Evolutionary conservation across 2,888 invertebrate species (phyloP).

Genomic region (Ceraclea dissimilis): DNA sequence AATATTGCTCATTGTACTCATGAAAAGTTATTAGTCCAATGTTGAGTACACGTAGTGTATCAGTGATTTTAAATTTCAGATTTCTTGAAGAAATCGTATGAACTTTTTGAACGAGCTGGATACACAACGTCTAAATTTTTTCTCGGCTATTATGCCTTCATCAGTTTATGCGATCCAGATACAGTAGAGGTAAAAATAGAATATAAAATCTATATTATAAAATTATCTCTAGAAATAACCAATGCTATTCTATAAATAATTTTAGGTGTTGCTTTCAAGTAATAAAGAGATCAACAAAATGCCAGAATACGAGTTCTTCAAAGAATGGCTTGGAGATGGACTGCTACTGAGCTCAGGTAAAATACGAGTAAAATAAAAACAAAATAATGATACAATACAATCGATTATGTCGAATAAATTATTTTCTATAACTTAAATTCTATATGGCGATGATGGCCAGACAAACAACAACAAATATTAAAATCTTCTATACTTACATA

Average conservation of each 20-base stretch:
- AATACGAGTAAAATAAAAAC: too few species aligned
- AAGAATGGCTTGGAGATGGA: constrained; percentile 5
- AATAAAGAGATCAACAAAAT: background rate
- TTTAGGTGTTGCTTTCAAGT: background rate
- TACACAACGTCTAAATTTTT: constrained; percentile 5
- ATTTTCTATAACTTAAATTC: too few species aligned
- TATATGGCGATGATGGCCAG: too few species aligned
- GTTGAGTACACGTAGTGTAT: too few species aligned
- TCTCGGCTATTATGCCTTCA: constrained; percentile 6
- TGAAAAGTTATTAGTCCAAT: too few species aligned
- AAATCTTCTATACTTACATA: too few species aligned
- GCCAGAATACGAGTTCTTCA: background rate
- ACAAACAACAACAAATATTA: too few species aligned
- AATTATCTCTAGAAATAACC: background rate
- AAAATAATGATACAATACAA: too few species aligned
- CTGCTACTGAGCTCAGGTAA: background rate
- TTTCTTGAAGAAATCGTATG: background rate
- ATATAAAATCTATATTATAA: background rate
- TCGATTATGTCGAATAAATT: too few species aligned
- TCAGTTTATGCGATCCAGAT: constrained; percentile 15
- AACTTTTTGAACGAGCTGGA: background rate
- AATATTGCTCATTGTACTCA: too few species aligned
- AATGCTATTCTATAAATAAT: too few species aligned
- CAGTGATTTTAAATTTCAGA: constrained; percentile 6
- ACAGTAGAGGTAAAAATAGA: constrained; percentile 11